phyloP scores from a whole-genome alignment of 1,140 invertebrate genomes.

The Episyrphus balteatus region DNA sequence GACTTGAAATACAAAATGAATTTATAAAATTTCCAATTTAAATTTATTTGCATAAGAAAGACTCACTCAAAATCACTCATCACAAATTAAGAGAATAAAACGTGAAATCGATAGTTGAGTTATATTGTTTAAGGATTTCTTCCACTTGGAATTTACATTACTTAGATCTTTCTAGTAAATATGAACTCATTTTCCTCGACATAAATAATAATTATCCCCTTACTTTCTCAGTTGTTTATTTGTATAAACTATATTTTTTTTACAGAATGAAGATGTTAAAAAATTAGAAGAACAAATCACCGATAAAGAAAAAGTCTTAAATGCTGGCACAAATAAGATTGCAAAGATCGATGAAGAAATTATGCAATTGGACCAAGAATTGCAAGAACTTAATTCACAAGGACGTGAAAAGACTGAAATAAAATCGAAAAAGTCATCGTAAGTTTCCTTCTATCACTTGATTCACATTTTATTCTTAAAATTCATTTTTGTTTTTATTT shows the following conservation, averaged over 20 bases:
- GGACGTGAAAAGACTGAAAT: conserved; percentile 36
- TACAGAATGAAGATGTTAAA: conserved; percentile 31
- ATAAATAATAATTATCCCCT: too few species aligned
- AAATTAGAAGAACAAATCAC: conserved; percentile 29
- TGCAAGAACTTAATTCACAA: conserved; percentile 41
- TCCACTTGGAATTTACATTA: too few species aligned
- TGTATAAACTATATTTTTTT: not conserved
- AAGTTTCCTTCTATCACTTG: conserved; percentile 4
- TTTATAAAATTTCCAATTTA: too few species aligned
- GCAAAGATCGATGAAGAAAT: conserved; percentile 43
- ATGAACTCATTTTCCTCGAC: too few species aligned
- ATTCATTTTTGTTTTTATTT: not conserved
- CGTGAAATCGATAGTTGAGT: too few species aligned
- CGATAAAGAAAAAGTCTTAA: conserved; percentile 29
- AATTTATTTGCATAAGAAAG: too few species aligned
- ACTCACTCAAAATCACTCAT: too few species aligned
- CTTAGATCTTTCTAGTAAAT: too few species aligned
- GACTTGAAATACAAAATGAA: too few species aligned
- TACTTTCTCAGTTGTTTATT: too few species aligned
- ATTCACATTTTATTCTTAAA: conserved; percentile 2
- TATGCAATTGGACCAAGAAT: conserved; percentile 49
- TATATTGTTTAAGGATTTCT: too few species aligned
- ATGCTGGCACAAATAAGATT: conserved; percentile 37
- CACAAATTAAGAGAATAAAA: too few species aligned
- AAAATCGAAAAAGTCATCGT: conserved; percentile 39